Conservation (phyloP, 1,140 invertebrate species). For the Diuraphis noxia region DNA sequence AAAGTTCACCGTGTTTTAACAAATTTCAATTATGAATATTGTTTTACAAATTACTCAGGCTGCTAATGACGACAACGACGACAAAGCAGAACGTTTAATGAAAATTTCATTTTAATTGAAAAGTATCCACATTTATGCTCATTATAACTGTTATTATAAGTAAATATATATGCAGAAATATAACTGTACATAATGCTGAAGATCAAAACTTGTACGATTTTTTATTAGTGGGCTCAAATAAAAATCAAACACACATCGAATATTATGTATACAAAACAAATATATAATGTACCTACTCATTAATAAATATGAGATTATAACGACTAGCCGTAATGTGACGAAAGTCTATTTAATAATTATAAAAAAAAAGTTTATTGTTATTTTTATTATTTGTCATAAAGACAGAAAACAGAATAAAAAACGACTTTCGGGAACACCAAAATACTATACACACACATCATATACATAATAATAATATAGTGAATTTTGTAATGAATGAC, state of each 20-base stretch:
- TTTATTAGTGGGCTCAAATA: background rate
- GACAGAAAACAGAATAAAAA: background rate
- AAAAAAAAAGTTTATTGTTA: background rate
- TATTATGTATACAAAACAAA: background rate
- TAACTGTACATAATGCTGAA: background rate
- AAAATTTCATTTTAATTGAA: constrained; percentile 22
- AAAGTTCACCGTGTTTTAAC: constrained; percentile 34
- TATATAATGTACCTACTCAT: background rate
- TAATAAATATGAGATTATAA: background rate
- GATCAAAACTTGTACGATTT: background rate
- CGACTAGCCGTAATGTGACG: background rate
- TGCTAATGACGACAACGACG: background rate
- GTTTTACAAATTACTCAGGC: background rate
- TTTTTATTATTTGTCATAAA: background rate
- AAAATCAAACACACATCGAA: background rate
- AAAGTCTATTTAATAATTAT: background rate
- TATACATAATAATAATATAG: background rate
- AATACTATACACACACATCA: background rate
- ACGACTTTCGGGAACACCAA: background rate
- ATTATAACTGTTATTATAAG: background rate
- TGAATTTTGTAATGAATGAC: background rate
- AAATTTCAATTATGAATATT: constrained; percentile 29
- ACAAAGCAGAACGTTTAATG: background rate
- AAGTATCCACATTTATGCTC: background rate
- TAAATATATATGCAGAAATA: background rate